Percentiles rank a stretch among this genome's conserved stretches.
Evolutionary conservation across 2,888 invertebrate genomes (phyloP).

Genomic region (Rhingia campestris): DNA sequence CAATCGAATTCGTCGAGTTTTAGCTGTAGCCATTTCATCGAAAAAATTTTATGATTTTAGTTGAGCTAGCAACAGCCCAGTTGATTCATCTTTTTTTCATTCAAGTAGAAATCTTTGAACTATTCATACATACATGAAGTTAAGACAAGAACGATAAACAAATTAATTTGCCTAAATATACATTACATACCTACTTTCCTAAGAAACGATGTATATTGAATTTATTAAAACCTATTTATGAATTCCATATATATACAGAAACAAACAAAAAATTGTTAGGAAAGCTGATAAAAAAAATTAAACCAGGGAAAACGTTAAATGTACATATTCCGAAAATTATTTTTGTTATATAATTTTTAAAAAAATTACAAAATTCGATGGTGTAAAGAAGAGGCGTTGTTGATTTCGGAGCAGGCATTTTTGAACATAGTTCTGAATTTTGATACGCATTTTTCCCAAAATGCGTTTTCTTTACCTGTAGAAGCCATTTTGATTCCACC

Average conservation of each 20-base stretch:
- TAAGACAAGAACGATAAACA: conserved; percentile 51
- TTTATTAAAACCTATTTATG: conserved; percentile 57
- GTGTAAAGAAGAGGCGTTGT: conserved; percentile 46
- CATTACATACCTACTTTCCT: conserved; percentile 35
- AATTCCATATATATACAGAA: conserved; percentile 53
- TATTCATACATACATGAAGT: conserved; percentile 77
- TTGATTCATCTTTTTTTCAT: conserved; percentile 75
- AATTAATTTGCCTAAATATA: conserved; percentile 43
- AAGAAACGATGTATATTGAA: conserved; percentile 64
- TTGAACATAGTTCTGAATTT: not conserved
- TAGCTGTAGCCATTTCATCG: conserved; percentile 58
- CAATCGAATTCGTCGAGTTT: conserved; percentile 64
- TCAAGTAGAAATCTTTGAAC: conserved; percentile 82
- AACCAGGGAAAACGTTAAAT: conserved; percentile 39
- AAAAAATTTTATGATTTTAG: conserved; percentile 6
- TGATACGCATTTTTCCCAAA: not conserved
- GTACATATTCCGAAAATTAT: conserved; percentile 11
- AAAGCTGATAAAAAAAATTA: conserved; percentile 28
- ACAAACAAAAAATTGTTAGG: conserved; percentile 23
- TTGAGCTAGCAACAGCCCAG: conserved; percentile 45
- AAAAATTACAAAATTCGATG: conserved; percentile 1
- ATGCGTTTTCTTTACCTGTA: not conserved
- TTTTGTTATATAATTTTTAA: conserved; percentile 37
- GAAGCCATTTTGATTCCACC: not conserved
- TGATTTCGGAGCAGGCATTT: conserved; percentile 13